phyloP scores from a whole-genome alignment of 2,797 vertebrate genomes.

The Eulemur mongoz region DNA sequence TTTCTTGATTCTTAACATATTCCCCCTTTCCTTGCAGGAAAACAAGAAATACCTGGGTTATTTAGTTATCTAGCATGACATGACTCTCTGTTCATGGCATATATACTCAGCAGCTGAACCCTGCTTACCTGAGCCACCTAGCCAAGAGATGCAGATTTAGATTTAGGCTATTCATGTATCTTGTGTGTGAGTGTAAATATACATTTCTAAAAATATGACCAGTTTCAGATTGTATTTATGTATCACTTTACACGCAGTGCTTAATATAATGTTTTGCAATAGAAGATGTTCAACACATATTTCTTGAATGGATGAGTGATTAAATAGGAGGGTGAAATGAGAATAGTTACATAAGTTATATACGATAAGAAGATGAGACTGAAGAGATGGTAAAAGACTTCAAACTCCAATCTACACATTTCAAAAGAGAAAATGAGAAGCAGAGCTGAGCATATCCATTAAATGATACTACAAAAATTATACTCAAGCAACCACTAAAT shows the following conservation, averaged over 20 bases:
- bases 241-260: background rate
- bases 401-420: background rate
- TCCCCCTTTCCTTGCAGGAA: background rate
- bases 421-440: background rate
- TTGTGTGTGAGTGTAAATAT: background rate
- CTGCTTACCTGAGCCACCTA: background rate
- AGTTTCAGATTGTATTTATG: background rate
- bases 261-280: background rate
- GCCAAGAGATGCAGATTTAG: background rate
- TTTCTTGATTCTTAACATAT: background rate
- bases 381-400: background rate
- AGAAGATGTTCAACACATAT: background rate
- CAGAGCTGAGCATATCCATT: background rate
- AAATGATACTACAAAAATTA: background rate
- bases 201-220: background rate
- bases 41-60: background rate
- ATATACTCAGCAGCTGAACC: background rate
- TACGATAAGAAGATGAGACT: background rate
- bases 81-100: background rate
- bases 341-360: background rate
- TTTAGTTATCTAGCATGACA: background rate
- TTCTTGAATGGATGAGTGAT: background rate
- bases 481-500: background rate
- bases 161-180: background rate
- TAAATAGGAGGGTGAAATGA: background rate